Evolutionary conservation across 2,888 invertebrate species (phyloP), one percentile per base, ranked within the genome.

Genomic region (Cryptocephalus moraei): DNA sequence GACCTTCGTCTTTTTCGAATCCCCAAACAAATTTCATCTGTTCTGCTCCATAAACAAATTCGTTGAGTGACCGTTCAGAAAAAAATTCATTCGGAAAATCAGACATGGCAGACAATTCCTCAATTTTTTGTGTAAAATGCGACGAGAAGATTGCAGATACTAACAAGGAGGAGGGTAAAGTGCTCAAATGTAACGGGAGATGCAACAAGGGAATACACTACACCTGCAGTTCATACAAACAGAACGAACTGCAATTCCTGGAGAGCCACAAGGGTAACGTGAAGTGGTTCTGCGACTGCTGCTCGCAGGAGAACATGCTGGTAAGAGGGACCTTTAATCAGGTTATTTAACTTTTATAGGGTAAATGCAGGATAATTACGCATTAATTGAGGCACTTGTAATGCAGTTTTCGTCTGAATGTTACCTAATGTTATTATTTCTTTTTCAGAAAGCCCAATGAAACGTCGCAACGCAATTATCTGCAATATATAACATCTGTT

Each of bases 91-190:
- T 32, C 8, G n/a, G 31, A 42, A 42, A 42, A n/a, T n/a, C 13
- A 9, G 8, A 22, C 47, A 58, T 57, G 60, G 53, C 53, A 50
- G 56, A 55, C 43, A 49, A 51, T 44, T 58, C 44, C 47, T 54
- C 50, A 60, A 56, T 59, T 62, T 62, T 56, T 51, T 61, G 58
- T 61, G 59, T 57, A 49, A 58, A 58, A 58, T 61, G 58, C 54
- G 56, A 55, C 41, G 56, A 54, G 48, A 53, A 52, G 41, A 53
- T 57, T 36, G 42, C 34, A 13, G 49, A 55, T 31, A 39, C 51
- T 31, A n/a, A n/a, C 31, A 10, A 12, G 9, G 40, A 49, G 1
- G 54, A 57, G 9, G 22, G 22, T 22, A 58, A 59, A 45, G 55
- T 54, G 34, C 49, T 60, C 12, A 60, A 58, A 51, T 60, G 60